Evolutionary conservation across 1,140 invertebrate genomes (phyloP).

Genomic region (Monomorium pharaonis): DNA sequence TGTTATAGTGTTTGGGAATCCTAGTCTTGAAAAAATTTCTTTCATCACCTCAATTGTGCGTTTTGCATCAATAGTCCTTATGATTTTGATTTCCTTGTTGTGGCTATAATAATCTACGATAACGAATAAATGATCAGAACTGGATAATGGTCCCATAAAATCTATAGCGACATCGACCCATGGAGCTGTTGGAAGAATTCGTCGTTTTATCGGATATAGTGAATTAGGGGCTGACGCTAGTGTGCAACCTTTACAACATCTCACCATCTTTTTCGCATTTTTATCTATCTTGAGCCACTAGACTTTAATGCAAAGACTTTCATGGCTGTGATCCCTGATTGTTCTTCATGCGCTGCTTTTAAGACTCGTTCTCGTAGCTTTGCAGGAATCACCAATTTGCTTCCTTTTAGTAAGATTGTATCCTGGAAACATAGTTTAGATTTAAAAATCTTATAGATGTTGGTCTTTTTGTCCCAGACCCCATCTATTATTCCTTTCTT

Average conservation of each 20-base stretch:
- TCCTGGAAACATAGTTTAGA: neutral
- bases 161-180: neutral
- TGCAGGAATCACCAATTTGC: neutral
- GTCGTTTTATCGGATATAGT: neutral
- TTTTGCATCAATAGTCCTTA: neutral
- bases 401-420: neutral
- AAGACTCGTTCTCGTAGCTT: neutral
- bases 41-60: neutral
- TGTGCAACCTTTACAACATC: neutral
- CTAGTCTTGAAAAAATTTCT: neutral
- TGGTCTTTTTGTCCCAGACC: neutral
- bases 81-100: neutral
- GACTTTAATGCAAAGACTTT: neutral
- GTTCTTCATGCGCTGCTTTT: neutral
- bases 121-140: neutral
- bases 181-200: neutral
- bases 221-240: neutral
- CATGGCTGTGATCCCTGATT: neutral
- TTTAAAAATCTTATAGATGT: neutral
- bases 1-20: neutral
- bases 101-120: neutral
- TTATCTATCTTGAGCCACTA: neutral
- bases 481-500: neutral
- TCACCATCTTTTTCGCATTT: neutral
- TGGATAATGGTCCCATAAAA: neutral